Percentiles rank a stretch among this genome's conserved stretches.
These are phyloP conservation scores for Brachyalestes nurse DNA, from an alignment of 2,797 vertebrate genomes.

Conservation along the genomic window DNA sequence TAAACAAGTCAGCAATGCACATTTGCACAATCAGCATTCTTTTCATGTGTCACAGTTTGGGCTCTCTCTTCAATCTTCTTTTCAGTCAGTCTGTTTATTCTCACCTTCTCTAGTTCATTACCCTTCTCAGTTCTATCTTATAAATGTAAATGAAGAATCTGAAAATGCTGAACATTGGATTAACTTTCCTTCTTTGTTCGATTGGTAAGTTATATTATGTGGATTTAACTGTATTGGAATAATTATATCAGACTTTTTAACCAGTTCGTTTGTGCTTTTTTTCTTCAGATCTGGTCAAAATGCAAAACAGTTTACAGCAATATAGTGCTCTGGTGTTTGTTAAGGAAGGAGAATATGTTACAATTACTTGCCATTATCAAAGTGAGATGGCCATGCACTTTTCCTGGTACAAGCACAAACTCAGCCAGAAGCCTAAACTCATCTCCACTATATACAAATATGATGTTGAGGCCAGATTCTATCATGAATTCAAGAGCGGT, in stretches of 20 bases:
- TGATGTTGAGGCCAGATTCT: conserved; percentile 22
- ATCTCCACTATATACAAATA: conserved; percentile 65
- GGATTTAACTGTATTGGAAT: no score
- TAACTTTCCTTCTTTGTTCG: no score
- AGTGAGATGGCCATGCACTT: conserved; percentile 66
- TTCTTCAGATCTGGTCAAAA: conserved; percentile 32
- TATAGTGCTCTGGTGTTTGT: conserved; percentile 36
- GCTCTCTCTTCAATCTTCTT: not conserved
- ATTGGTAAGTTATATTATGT: no score
- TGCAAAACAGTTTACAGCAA: conserved; percentile 19
- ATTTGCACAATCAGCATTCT: not conserved
- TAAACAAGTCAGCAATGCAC: not conserved
- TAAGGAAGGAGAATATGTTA: conserved; percentile 57
- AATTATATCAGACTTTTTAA: no score
- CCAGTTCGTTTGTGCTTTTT: not conserved
- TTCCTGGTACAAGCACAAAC: conserved; percentile 69
- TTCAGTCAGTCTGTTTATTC: not conserved
- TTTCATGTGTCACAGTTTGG: not conserved
- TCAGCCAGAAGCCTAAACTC: conserved; percentile 61
- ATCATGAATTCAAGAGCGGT: conserved; percentile 47
- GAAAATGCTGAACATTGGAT: no score
- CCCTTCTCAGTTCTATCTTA: no score
- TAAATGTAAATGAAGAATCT: no score
- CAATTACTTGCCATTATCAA: conserved; percentile 59
- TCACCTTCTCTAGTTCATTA: no score